These are phyloP conservation scores for Pachypeltis micranthus DNA, from an alignment of 1,140 invertebrate genomes.

Conservation along the genomic window DNA sequence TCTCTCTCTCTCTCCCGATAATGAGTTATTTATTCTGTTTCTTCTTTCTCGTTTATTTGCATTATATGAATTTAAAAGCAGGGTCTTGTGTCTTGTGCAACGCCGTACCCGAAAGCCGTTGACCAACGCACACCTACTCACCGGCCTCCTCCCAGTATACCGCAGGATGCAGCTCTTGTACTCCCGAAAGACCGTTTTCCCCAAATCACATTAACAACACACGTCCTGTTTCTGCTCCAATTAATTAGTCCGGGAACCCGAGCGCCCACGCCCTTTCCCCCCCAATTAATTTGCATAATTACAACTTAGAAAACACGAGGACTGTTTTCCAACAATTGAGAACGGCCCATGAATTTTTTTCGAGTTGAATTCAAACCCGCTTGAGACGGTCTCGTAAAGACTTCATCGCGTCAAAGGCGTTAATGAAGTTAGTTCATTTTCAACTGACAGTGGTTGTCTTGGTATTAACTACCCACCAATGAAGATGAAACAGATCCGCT, in stretches of 20 bases:
- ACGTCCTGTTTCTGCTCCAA: not conserved
- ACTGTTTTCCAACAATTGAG: not conserved
- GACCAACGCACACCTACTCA: conserved; percentile 5
- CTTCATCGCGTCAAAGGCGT: too few relatives aligned
- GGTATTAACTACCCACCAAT: too few relatives aligned
- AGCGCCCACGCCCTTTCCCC: not conserved
- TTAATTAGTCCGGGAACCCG: not conserved
- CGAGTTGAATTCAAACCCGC: too few relatives aligned
- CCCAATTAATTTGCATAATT: conserved; percentile 2
- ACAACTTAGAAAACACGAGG: conserved; percentile 19
- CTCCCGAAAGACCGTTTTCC: not conserved
- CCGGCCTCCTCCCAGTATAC: not conserved
- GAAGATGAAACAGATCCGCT: too few relatives aligned
- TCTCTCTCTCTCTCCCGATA: not conserved
- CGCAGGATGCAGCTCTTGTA: not conserved
- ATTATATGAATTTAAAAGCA: conserved; percentile 5
- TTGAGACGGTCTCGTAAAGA: too few relatives aligned
- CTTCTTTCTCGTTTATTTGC: not conserved
- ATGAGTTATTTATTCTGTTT: conserved; percentile 8
- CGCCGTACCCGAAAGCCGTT: not conserved
- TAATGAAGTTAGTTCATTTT: too few relatives aligned
- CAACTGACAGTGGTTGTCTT: too few relatives aligned
- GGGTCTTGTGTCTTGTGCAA: not conserved
- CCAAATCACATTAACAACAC: not conserved
- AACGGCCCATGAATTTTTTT: too few relatives aligned